Evolutionary conservation across 2,113 vertebrate genomes (phyloP), one percentile per base, ranked within the genome.

Genomic region (Columba livia): DNA sequence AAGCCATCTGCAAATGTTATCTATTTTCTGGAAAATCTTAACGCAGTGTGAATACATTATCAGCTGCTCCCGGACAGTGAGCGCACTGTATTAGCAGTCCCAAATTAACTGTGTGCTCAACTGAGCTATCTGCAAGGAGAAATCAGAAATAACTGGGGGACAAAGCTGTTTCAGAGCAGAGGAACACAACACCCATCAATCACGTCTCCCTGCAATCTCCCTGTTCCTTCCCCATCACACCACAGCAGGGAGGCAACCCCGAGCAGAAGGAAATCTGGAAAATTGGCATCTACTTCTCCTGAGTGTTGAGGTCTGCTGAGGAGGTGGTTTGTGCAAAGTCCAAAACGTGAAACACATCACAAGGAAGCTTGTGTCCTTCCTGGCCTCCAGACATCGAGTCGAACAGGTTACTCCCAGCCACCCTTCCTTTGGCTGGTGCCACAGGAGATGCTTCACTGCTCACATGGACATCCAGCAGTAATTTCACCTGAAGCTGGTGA

Each of bases 1-100:
- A 94, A 93, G 38, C 89, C 95, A 96, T 93, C 94, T 96, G 96
- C 87, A 93, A 93, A 96, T 93, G 80, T 92, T 96, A 93, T 89
- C 93, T 96, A 75, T 94, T 83, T 78, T 92, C 79, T 96, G 94
- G 95, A 96, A 97, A 96, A 94, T 83, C 81, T 95, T 87, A 91
- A 70, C 93, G 81, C 84, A 67, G 65, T 61, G 20, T 89, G 88
- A 97, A 60, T 74, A 83, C 44, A 94, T 94, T 93, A 94, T 96
- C 96, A 93, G 92, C 89, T 95, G 95, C 71, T 87, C 64, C 71
- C 50, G 70, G 58, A 21, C 57, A 62, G 42, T 0, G 1, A 89
- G 47, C 2, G 1, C 2, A 28, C 82, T 65, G 21, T 53, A 6
- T 36, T 69, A 84, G 67, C 44, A 86, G 65, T 38, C 50, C 90